These are phyloP conservation scores for Peromyscus maniculatus DNA, from an alignment of 2,113 vertebrate genomes.

Conservation along the genomic window DNA sequence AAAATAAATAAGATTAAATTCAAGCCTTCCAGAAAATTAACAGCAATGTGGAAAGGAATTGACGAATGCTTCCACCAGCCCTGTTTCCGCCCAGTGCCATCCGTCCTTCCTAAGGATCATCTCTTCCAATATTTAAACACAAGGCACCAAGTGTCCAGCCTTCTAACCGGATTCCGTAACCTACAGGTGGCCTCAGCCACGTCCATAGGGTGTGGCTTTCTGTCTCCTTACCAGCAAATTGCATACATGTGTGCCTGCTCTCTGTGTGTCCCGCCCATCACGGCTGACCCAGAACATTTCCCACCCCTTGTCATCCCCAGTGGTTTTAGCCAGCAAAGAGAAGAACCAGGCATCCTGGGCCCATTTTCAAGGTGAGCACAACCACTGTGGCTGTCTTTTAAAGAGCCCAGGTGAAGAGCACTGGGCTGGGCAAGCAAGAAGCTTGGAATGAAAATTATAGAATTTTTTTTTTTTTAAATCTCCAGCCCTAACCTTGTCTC, in stretches of 20 bases:
- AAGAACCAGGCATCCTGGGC: background rate
- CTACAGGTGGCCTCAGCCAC: accelerated
- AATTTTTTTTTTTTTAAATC: background rate
- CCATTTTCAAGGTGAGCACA: background rate
- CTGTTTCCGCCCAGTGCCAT: background rate
- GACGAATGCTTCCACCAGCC: background rate
- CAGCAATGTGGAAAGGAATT: background rate
- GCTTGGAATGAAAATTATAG: background rate
- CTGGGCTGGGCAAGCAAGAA: background rate
- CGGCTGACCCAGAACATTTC: background rate
- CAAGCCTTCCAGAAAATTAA: background rate
- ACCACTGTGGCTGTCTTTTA: background rate
- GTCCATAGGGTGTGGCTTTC: background rate
- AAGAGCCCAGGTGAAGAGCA: background rate
- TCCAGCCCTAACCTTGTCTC: background rate
- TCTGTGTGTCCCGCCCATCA: background rate
- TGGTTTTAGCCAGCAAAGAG: background rate
- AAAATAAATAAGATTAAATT: background rate
- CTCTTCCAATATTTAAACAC: background rate
- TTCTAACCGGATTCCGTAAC: background rate
- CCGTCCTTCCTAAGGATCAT: background rate
- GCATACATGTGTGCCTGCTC: background rate
- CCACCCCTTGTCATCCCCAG: background rate
- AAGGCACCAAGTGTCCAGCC: background rate
- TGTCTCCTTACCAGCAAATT: background rate